Conservation (phyloP, 2,113 vertebrate species). For the rabbit (Oryctolagus cuniculus) region DNA sequence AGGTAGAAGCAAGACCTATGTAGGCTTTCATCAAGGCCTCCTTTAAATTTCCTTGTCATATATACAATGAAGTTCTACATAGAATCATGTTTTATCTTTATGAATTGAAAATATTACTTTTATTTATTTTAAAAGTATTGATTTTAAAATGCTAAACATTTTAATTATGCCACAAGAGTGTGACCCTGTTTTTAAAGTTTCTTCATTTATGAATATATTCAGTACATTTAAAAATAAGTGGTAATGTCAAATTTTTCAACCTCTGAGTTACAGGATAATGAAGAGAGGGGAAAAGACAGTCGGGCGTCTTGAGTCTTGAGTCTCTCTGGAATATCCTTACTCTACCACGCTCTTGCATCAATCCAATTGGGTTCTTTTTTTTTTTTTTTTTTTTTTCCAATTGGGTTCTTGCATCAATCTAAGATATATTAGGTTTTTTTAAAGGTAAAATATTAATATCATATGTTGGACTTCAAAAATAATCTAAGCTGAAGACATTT, state of each 20-base stretch:
- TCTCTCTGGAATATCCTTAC: not conserved
- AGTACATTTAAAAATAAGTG: conserved; percentile 21
- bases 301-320: not conserved
- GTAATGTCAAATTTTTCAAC: not conserved
- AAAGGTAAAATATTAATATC: not conserved
- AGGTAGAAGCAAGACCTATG: not conserved
- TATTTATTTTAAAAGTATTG: not conserved
- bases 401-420: not conserved
- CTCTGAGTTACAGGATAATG: not conserved
- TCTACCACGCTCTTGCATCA: not conserved
- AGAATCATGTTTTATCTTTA: not conserved
- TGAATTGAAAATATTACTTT: not conserved
- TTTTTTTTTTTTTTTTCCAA: too few relatives aligned
- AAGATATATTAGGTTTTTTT: not conserved
- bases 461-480: conserved; percentile 16
- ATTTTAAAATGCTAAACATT: not conserved
- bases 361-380: not conserved
- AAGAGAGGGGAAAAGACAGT: too few relatives aligned
- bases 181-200: not conserved
- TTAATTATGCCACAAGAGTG: conserved; percentile 15
- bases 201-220: not conserved
- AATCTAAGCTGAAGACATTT: conserved; percentile 1
- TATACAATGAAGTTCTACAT: not conserved
- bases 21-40: not conserved
- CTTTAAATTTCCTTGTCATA: not conserved